Percentiles rank a stretch among this genome's conserved stretches.
Evolutionary conservation across 53 echinoderm and acorn worm genomes (phyloP).

Genomic region (Echinometra lucunter): DNA sequence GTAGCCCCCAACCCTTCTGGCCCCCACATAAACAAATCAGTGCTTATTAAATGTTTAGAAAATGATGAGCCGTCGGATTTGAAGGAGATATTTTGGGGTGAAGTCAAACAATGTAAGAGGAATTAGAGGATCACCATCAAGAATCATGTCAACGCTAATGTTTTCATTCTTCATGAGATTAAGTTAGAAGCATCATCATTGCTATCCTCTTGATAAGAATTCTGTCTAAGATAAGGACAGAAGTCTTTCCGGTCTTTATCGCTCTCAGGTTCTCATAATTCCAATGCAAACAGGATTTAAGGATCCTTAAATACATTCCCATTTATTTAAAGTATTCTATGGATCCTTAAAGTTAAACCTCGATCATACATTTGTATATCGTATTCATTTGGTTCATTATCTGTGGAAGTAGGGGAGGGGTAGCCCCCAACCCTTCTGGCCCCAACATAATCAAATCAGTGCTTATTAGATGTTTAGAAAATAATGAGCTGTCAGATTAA

Average conservation of each 20-base stretch:
- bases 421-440: no score
- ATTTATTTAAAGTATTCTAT: no score
- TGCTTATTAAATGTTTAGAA: no score
- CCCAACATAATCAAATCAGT: no score
- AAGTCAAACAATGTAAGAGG: not conserved
- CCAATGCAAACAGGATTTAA: not conserved
- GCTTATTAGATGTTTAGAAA: no score
- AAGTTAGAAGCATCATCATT: not conserved
- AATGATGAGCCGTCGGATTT: not conserved
- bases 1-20: no score
- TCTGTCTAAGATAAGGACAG: not conserved
- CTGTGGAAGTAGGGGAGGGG: not conserved
- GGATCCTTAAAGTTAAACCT: not conserved
- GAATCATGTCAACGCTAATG: not conserved
- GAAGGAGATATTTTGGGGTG: not conserved
- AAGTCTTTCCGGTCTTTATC: not conserved
- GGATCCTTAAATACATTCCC: no score
- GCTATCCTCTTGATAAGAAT: not conserved
- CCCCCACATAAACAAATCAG: no score
- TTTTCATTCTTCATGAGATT: not conserved
- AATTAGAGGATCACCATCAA: not conserved
- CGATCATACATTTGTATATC: no score
- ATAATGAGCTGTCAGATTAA: not conserved
- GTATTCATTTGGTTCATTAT: not conserved
- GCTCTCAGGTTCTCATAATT: not conserved